Evolutionary conservation across 2,113 vertebrate species (phyloP), one percentile per base, ranked within the genome.

Genomic region (Miniopterus natalensis): DNA sequence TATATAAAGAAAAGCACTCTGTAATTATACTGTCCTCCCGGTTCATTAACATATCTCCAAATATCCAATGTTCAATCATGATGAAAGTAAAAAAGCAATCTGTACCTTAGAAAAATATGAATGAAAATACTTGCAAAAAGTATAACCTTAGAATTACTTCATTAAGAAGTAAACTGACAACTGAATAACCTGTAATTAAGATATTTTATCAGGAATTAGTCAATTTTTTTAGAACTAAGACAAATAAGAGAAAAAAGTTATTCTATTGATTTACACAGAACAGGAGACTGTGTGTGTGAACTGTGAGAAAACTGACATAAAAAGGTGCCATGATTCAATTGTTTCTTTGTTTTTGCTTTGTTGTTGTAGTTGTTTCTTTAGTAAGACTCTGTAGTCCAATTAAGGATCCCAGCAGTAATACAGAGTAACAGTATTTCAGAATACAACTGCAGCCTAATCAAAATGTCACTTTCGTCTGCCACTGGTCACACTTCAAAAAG

Each of bases 381-480:
- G 51, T 70, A 88, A 90, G 71, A 88, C 27, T 94, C 13, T n/a
- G 18, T 47, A 71, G 42, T 94, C 13, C 63, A 85, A 63, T 81
- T 85, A 94, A 84, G 40, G 18, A 57, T 70, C 14, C 57, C 23
- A 79, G 27, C 17, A 47, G 4, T 87, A 47, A 88, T 15, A 14
- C 0, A 87, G 29, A 87, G 23, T 79, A 97, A 84, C n/a, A 77
- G 3, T 74, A 84, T 84, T 87, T 92, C 51, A 89, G n/a, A 90
- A 70, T 36, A 71, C n/a, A 95, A 79, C 40, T 3, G 13, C 0
- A n/a, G 6, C 17, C 92, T 94, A 75, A 94, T 87, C 88, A 90
- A 87, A 87, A 63, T 88, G 49, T 92, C 85, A 90, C 40, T 91
- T 97, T 73, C 40, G 49, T 79, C 53, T 94, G 31, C 83, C 78